Conservation (phyloP, 1,140 invertebrate genomes). For the Mylabris phalerata region DNA sequence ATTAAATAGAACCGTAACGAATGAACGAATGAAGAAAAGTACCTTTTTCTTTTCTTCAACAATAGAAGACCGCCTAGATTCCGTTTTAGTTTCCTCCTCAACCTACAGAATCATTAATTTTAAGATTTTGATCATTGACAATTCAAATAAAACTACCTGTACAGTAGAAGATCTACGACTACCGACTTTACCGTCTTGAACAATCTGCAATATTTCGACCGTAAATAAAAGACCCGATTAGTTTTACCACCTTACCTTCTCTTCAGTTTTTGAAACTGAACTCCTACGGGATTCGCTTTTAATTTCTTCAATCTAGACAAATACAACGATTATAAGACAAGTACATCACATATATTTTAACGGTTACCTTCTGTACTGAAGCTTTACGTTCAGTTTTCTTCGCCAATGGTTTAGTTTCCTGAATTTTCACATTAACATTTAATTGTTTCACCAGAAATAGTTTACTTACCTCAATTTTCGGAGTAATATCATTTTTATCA, state of each 20-base stretch:
- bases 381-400: constrained; percentile 29
- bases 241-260: constrained; percentile 25
- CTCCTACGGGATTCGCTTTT: constrained; percentile 57
- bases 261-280: constrained; percentile 51
- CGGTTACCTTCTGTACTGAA: constrained; percentile 29
- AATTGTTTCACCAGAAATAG: neutral
- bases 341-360: constrained; percentile 5
- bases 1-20: neutral
- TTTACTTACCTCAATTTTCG: constrained; percentile 36
- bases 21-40: constrained; percentile 24
- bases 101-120: constrained; percentile 27
- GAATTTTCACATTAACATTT: constrained; percentile 7
- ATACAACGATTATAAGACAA: constrained; percentile 15
- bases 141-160: constrained; percentile 20
- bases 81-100: constrained; percentile 51
- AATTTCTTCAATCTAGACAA: constrained; percentile 45
- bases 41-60: constrained; percentile 50
- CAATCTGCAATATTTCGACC: constrained; percentile 21
- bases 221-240: constrained; percentile 2
- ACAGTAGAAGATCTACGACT: constrained; percentile 37
- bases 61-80: constrained; percentile 57
- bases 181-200: constrained; percentile 36
- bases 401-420: constrained; percentile 30
- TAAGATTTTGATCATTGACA: neutral
- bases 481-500: constrained; percentile 40